Evolutionary conservation across 1,140 invertebrate species (phyloP).

Genomic region (Lordiphosa mommai): DNA sequence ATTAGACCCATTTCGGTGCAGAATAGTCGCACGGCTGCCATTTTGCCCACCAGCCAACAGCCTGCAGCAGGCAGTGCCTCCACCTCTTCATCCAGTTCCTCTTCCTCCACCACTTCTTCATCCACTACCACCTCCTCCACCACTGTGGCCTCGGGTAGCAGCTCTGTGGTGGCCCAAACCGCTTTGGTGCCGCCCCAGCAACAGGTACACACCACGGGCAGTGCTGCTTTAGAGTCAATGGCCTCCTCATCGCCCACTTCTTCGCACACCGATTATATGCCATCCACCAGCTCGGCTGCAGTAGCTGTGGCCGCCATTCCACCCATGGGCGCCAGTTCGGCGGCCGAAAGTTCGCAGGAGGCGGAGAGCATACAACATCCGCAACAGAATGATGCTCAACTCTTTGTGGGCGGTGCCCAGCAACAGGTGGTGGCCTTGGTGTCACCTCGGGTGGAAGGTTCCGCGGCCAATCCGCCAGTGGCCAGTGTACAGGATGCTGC

Average conservation of each 20-base stretch:
- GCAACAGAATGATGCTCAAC: constrained; percentile 66
- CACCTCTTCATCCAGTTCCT: constrained; percentile 27
- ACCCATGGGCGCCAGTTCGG: constrained; percentile 78
- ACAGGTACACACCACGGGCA: constrained; percentile 82
- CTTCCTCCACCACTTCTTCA: constrained; percentile 41
- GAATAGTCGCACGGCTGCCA: constrained; percentile 87
- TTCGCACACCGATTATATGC: constrained; percentile 86
- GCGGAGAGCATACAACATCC: constrained; percentile 77
- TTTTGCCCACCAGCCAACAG: constrained; percentile 86
- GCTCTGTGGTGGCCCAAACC: constrained; percentile 79
- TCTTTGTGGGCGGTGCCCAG: constrained; percentile 81
- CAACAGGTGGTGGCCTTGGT: constrained; percentile 87
- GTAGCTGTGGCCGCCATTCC: constrained; percentile 80
- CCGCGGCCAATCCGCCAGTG: constrained; percentile 54
- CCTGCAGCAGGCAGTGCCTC: constrained; percentile 36
- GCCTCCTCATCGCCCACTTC: constrained; percentile 82
- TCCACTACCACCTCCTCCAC: constrained; percentile 59
- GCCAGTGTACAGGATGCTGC: constrained; percentile 78
- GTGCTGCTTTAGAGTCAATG: constrained; percentile 81
- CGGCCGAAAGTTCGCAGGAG: constrained; percentile 77
- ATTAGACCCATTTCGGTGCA: constrained; percentile 93
- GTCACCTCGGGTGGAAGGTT: constrained; percentile 85
- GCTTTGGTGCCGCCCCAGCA: constrained; percentile 84
- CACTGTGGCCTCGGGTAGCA: constrained; percentile 46
- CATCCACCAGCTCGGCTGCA: constrained; percentile 84